Percentiles rank a stretch among this genome's conserved stretches.
phyloP scores from a whole-genome alignment of 2,113 vertebrate species.

The Prunella fulvescens region DNA sequence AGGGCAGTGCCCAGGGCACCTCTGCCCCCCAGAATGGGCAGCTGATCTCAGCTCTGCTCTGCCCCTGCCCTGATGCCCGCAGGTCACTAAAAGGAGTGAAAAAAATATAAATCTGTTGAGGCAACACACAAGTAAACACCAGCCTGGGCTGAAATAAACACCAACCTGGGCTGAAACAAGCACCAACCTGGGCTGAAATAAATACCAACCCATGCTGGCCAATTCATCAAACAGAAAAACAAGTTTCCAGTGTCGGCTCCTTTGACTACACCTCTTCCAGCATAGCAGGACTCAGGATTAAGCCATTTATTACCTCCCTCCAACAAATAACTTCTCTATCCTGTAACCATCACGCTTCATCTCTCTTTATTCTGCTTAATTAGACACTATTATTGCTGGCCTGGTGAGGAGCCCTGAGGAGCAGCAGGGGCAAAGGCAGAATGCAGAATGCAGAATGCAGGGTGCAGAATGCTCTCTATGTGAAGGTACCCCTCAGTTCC shows the following conservation, averaged over 20 bases:
- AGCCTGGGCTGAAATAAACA: not conserved
- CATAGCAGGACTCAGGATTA: not conserved
- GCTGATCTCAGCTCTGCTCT: fast-evolving
- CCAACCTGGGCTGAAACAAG: not conserved
- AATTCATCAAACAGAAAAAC: not conserved
- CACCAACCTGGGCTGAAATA: not conserved
- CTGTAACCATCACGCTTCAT: slow-evolving; percentile 25
- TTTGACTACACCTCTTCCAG: not conserved
- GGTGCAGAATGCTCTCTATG: not conserved
- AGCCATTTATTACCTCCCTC: not conserved
- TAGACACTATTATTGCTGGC: slow-evolving; percentile 48
- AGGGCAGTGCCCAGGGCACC: not conserved
- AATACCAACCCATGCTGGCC: not conserved
- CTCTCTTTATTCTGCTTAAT: slow-evolving; percentile 58
- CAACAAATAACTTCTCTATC: not conserved
- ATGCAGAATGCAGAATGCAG: not conserved
- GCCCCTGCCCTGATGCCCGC: not conserved
- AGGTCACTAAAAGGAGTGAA: not conserved
- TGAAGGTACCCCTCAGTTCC: too few species aligned
- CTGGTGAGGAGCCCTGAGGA: slow-evolving; percentile 1
- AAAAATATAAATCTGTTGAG: not conserved
- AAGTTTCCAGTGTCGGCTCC: not conserved
- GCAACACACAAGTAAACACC: not conserved
- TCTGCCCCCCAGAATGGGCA: not conserved
- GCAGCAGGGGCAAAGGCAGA: not conserved